A percentile compares a stretch with the other conserved stretches of the same genome.
Conservation (phyloP, 2,113 vertebrate genomes). For the Talpa occidentalis region DNA sequence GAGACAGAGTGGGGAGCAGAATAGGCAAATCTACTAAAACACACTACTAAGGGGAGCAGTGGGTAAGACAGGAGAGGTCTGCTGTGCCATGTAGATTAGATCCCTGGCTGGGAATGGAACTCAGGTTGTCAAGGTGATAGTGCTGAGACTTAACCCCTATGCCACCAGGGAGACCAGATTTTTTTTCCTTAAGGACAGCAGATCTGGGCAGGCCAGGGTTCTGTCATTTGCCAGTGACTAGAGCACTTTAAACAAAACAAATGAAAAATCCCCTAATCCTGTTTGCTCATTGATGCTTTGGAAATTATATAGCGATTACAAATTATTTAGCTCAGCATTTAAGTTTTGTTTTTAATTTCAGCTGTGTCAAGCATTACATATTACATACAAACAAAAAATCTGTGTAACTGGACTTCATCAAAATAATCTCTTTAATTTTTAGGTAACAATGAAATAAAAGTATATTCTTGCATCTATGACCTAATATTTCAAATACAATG, state of each 20-base stretch:
- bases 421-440: background rate
- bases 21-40: no score
- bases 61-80: no score
- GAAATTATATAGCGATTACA: background rate
- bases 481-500: background rate
- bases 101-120: no score
- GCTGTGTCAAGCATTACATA: background rate
- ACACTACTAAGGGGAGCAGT: no score
- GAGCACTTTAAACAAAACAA: background rate
- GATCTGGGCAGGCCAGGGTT: background rate
- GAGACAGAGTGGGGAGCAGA: no score
- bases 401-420: background rate
- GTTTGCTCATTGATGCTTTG: background rate
- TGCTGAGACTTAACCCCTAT: no score
- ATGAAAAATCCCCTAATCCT: background rate
- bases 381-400: constrained; percentile 25
- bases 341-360: background rate
- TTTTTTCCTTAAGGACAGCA: background rate
- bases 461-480: background rate
- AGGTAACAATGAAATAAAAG: constrained; percentile 24
- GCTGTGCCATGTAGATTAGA: no score
- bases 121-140: no score
- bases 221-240: background rate
- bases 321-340: background rate
- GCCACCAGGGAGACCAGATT: no score